Base-by-base conservation (phyloP, 2,113 vertebrate genomes). In the Etheostoma spectabile region DNA sequence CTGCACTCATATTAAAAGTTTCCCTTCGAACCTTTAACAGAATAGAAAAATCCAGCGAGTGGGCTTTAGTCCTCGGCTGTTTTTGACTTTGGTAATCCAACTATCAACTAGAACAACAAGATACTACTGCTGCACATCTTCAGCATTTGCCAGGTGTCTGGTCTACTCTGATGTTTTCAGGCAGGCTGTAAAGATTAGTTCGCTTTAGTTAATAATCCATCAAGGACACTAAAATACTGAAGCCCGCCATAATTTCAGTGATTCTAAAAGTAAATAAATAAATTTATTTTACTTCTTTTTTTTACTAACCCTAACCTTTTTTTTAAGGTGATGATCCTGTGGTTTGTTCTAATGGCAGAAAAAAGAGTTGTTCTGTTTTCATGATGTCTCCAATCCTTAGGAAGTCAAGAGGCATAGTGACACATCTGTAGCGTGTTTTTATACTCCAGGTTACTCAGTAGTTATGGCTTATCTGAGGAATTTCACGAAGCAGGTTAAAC, bases 121-220 rank as follows among this genome's bases (percentile, higher is more conserved):
- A 60, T 42, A 48, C 46, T 70, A 18, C 22, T 64, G 42, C 27
- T 21, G 46, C 4, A 8, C 30, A 69, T 49, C 56, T 30, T 30
- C 12, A 64, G 48, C 38, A n/a, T 0, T 3, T 22, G 24, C 3
- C n/a, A 55, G 22, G 4, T 46, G 16, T 75, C 59, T 71, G 18
- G 8, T 74, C 61, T 38, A 57, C 51, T 57, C 60, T 49, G 33
- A 80, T 65, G 56, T 49, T 45, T 78, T 78, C 57, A 42, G 1
- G 22, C 53, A 33, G 60, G 84, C 85, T 68, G 84, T 92, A 91
- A 90, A 93, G 82, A 88, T 86, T 65, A 67, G 78, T 90, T 76
- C 35, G 18, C 75, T 68, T 82, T 79, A 81, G 94, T 95, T 93
- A 95, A 95, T 95, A 83, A 95, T 95, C 91, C 62, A 91, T 92